phyloP scores from a whole-genome alignment of 2,113 vertebrate species.

The Pedetes capensis region DNA sequence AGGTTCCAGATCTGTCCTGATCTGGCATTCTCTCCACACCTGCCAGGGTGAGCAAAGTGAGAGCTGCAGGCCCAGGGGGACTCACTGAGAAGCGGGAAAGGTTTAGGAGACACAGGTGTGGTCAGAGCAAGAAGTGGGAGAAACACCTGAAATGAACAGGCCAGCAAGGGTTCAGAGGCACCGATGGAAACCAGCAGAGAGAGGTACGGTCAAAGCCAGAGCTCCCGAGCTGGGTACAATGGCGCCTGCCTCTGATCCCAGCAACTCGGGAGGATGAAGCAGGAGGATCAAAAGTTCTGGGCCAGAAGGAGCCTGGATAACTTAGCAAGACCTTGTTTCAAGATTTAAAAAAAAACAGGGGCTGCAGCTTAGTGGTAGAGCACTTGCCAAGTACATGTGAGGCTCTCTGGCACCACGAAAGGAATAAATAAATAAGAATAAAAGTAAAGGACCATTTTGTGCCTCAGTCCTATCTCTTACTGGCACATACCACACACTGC shows the following conservation, averaged over 20 bases:
- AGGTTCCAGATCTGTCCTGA: background rate
- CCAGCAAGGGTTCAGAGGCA: background rate
- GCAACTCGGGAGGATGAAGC: too few relatives aligned
- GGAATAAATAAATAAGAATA: too few relatives aligned
- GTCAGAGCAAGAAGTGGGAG: background rate
- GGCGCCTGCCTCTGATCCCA: too few relatives aligned
- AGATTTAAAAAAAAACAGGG: too few relatives aligned
- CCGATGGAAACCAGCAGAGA: background rate
- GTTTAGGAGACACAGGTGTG: background rate
- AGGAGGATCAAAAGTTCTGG: too few relatives aligned
- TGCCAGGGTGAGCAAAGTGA: background rate
- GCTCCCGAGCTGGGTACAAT: too few relatives aligned
- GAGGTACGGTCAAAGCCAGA: background rate
- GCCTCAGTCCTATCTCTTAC: accelerated
- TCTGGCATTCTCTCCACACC: too few relatives aligned
- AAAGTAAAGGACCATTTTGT: background rate
- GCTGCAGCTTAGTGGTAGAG: too few relatives aligned
- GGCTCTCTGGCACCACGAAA: too few relatives aligned
- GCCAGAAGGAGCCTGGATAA: too few relatives aligned
- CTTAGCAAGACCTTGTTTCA: too few relatives aligned
- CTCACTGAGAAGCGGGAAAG: accelerated
- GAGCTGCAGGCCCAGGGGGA: background rate
- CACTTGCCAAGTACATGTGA: too few relatives aligned
- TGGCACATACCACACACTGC: accelerated
- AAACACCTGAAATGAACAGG: background rate